Percentiles rank a stretch among this genome's conserved stretches.
These are phyloP conservation scores for Sinohyriopsis cumingii DNA, from an alignment of 2,888 invertebrate genomes.

Conservation along the genomic window DNA sequence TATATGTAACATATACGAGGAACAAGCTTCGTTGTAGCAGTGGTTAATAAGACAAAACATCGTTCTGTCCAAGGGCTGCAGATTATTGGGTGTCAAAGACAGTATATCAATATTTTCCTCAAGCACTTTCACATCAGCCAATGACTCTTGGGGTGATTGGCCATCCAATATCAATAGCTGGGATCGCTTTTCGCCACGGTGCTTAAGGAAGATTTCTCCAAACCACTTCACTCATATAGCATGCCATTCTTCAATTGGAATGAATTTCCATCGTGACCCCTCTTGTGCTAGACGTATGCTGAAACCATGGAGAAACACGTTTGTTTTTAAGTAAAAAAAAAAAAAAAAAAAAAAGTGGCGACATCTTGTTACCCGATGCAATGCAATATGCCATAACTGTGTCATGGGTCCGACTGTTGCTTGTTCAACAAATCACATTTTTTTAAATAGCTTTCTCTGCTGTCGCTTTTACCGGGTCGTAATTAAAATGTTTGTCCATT, in stretches of 20 bases:
- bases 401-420: too few relatives aligned
- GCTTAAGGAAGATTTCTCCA: slow-evolving; percentile 3
- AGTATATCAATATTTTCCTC: slow-evolving; percentile 1
- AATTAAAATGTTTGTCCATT: too few relatives aligned
- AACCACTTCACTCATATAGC: not conserved
- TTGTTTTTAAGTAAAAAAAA: too few relatives aligned
- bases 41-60: not conserved
- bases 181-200: not conserved
- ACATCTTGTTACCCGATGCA: too few relatives aligned
- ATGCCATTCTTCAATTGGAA: too few relatives aligned
- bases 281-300: too few relatives aligned
- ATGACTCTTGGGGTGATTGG: not conserved
- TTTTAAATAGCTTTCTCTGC: not conserved
- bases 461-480: too few relatives aligned
- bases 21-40: not conserved
- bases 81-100: slow-evolving; percentile 1
- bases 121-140: not conserved
- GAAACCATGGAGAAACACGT: too few relatives aligned
- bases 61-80: not conserved
- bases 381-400: too few relatives aligned
- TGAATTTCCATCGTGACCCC: too few relatives aligned
- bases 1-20: not conserved
- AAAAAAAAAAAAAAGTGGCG: too few relatives aligned
- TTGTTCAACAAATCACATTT: too few relatives aligned
- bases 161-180: not conserved